Base-by-base conservation (phyloP, 2,113 vertebrate genomes). In the Candoia aspera region DNA sequence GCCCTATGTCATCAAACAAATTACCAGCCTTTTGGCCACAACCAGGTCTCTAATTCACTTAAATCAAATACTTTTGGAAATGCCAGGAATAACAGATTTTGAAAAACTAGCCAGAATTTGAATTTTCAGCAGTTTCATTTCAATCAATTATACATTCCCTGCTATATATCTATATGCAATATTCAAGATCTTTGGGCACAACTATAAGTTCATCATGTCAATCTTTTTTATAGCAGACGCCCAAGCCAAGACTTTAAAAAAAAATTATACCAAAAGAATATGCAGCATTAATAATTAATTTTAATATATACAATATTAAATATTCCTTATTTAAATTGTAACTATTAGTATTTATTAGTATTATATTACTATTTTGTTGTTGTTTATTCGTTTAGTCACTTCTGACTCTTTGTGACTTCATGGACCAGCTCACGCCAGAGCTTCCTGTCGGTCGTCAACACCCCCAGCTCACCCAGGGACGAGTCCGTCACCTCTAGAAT, bases 121-220 rank as follows among this genome's bases (percentile, higher is more conserved):
- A 57, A 42, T 88, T 0, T 6, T 54, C 64, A 88, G 21, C 21
- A 8, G 29, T 12, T 21, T 1, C 15, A 58, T 37, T 26, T 29
- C 2, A 24, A 6, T 1, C 15, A 11, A 23, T 37, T 3, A 10
- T 0, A 0, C 0, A 68, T 57, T 24, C 1, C 33, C 11, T 68
- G 79, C 5, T 86, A 84, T 83, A 49, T 29, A 88, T 29, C 2
- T 90, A 2, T 23, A 10, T 0, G 13, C 26, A 84, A 1, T 4
- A 5, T 85, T 2, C 1, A 5, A 55, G 58, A 42, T 23, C 0
- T 0, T 88, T 54, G 53, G 60, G 57, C 24, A 79, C 21, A 2
- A 0, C 13, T n/a, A 15, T 68, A 60, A 29, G 6, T 21, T 26
- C 4, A 2, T 15, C 0, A 49, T 42, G 79, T 3, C 19, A 0